Conservation (phyloP, 2,797 vertebrate genomes). For the Gadopsis bispinosus region DNA sequence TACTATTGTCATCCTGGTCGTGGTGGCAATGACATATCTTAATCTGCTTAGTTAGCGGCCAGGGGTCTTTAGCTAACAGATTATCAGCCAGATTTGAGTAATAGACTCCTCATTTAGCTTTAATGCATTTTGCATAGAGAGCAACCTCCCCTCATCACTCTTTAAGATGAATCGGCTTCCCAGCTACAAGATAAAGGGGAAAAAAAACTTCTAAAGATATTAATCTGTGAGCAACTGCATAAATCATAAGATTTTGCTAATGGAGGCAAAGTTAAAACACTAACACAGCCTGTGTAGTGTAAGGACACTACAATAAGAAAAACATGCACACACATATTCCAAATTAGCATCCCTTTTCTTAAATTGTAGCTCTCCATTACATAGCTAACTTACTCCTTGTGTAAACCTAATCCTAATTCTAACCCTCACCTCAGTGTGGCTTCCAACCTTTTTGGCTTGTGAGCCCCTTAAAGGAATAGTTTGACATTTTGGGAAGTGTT, state of each 20-base stretch:
- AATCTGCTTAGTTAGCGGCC: constrained; percentile 92
- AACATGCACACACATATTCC: not conserved
- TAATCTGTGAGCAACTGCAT: constrained; percentile 92
- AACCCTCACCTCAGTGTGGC: not conserved
- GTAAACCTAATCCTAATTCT: not conserved
- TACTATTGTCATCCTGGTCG: constrained; percentile 61
- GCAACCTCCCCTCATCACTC: constrained; percentile 95
- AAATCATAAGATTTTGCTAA: constrained; percentile 96
- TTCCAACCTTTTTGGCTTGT: not conserved
- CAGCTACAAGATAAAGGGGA: constrained; percentile 82
- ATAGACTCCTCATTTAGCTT: constrained; percentile 98
- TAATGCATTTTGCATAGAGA: constrained; percentile 98
- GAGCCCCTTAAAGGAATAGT: not conserved
- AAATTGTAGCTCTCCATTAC: not conserved
- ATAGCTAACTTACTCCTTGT: not conserved
- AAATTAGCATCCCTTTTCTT: not conserved
- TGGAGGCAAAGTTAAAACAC: constrained; percentile 86
- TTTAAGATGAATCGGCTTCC: constrained; percentile 96
- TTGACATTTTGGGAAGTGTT: not conserved
- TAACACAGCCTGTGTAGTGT: constrained; percentile 16
- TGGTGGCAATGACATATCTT: constrained; percentile 83
- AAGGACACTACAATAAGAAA: not conserved
- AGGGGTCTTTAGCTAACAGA: constrained; percentile 91
- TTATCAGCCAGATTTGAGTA: constrained; percentile 93
- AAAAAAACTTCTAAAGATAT: constrained; percentile 92